Evolutionary conservation across 2,888 invertebrate genomes (phyloP), one percentile per base, ranked within the genome.

Genomic region (Andrena trimmerana): DNA sequence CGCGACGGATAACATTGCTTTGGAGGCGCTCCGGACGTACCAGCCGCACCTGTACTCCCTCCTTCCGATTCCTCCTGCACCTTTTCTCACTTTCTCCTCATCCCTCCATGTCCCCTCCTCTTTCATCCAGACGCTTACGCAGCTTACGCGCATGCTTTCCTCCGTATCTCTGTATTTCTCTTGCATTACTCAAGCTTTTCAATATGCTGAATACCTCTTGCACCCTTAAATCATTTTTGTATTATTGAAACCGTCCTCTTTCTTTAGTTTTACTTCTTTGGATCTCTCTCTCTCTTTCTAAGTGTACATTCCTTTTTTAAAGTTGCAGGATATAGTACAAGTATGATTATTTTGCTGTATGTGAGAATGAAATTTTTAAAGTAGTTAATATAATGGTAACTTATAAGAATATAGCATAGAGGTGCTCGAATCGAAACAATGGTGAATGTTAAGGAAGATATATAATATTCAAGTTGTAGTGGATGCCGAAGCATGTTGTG

Each of bases 21-120:
- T 87, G 88, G 88, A 87, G 74, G 91, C 86, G 85, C 88, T 86
- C 83, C 88, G 90, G 89, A 84, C 86, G 81, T 81, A 74, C 72
- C 83, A 68, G 88, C 92, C 92, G 90, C 92, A 92, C 92, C 92
- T 92, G 91, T 88, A 79, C 76, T 80, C 81, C 62, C 88, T 82
- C 84, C 79, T 69, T 77, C 75, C 75, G 69, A 83, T 75, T 59
- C 73, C 60, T 69, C 86, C 76, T 74, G 77, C 70, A 60, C 67
- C 72, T 77, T 84, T 60, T 73, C 75, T 71, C 75, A 29, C 74
- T 82, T 83, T 86, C 82, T 76, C 78, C 48, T 52, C 69, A 73
- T 48, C 62, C 13, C 67, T 76, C 68, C 48, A 71, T 42, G 36
- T 66, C 52, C 59, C 16, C 67, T 76, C 73, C 54, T 80, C 42